These are phyloP conservation scores for Dione juno DNA, from an alignment of 2,888 invertebrate genomes.

Conservation along the genomic window DNA sequence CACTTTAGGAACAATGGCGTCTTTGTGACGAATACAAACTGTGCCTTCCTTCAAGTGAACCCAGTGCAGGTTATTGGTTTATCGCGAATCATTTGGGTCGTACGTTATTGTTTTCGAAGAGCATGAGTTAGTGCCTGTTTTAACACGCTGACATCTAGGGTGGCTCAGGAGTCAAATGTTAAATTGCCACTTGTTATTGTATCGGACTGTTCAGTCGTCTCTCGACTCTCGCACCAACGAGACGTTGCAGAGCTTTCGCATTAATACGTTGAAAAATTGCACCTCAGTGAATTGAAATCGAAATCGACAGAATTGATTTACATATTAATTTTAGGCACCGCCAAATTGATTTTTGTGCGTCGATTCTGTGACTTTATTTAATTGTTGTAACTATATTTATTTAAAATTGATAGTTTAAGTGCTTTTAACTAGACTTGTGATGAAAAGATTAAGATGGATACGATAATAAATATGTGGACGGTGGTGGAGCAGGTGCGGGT, in stretches of 20 bases:
- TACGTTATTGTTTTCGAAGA: slow-evolving; percentile 61
- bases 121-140: slow-evolving; percentile 33
- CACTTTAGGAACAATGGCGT: slow-evolving; percentile 26
- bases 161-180: slow-evolving; percentile 42
- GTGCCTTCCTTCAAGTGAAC: slow-evolving; percentile 47
- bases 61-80: slow-evolving; percentile 50
- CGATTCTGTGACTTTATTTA: slow-evolving; percentile 41
- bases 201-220: slow-evolving; percentile 44
- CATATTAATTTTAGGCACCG: slow-evolving; percentile 19
- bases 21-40: slow-evolving; percentile 14
- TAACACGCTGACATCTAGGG: slow-evolving; percentile 39
- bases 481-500: slow-evolving; percentile 78
- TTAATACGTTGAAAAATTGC: neutral
- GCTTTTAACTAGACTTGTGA: slow-evolving; percentile 68
- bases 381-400: slow-evolving; percentile 19
- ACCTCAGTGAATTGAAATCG: slow-evolving; percentile 25
- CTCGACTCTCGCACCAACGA: slow-evolving; percentile 37
- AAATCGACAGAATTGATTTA: slow-evolving; percentile 28
- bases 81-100: slow-evolving; percentile 71
- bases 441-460: slow-evolving; percentile 73
- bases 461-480: slow-evolving; percentile 77
- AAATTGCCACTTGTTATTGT: slow-evolving; percentile 46
- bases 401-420: slow-evolving; percentile 59
- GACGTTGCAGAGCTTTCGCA: slow-evolving; percentile 34
- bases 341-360: slow-evolving; percentile 29